phyloP scores from a whole-genome alignment of 2,888 invertebrate species.

The Drosophila flavopinicola region DNA sequence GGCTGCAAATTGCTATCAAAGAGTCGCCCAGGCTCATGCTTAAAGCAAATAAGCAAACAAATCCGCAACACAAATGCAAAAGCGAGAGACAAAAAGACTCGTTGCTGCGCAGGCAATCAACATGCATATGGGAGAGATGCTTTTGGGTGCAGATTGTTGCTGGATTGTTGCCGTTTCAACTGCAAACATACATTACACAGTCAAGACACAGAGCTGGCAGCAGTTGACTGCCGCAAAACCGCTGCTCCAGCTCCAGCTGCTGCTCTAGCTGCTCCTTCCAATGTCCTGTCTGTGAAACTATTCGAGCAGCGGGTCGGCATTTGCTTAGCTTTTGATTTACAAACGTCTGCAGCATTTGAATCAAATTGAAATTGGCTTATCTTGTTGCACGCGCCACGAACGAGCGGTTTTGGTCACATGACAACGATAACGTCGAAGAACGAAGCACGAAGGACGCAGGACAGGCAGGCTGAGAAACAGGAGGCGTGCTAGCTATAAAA shows the following conservation, averaged over 20 bases:
- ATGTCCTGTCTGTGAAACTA: conserved; percentile 12
- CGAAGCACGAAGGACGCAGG: neutral
- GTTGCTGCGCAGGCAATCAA: conserved; percentile 57
- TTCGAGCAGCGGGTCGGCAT: conserved; percentile 23
- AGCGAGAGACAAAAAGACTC: conserved; percentile 21
- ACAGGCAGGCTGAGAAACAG: neutral
- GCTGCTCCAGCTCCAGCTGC: conserved; percentile 16
- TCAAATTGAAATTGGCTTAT: conserved; percentile 79
- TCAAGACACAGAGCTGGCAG: conserved; percentile 44
- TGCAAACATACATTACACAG: conserved; percentile 68
- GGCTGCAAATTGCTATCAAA: conserved; percentile 17
- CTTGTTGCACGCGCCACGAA: conserved; percentile 70
- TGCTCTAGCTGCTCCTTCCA: no score
- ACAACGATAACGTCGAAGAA: neutral
- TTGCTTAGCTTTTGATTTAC: conserved; percentile 66
- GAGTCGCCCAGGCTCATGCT: conserved; percentile 23
- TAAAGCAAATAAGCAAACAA: conserved; percentile 45
- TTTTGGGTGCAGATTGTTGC: conserved; percentile 27
- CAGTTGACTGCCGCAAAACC: conserved; percentile 29
- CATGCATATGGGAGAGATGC: conserved; percentile 64
- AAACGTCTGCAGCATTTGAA: conserved; percentile 69
- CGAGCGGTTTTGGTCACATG: conserved; percentile 52
- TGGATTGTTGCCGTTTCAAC: conserved; percentile 17
- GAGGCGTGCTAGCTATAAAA: conserved; percentile 19
- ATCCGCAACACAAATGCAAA: conserved; percentile 18